A percentile compares a stretch with the other conserved stretches of the same genome.
These are phyloP conservation scores for Trachymyrmex cornetzi DNA, from an alignment of 1,140 invertebrate genomes.

Conservation along the genomic window DNA sequence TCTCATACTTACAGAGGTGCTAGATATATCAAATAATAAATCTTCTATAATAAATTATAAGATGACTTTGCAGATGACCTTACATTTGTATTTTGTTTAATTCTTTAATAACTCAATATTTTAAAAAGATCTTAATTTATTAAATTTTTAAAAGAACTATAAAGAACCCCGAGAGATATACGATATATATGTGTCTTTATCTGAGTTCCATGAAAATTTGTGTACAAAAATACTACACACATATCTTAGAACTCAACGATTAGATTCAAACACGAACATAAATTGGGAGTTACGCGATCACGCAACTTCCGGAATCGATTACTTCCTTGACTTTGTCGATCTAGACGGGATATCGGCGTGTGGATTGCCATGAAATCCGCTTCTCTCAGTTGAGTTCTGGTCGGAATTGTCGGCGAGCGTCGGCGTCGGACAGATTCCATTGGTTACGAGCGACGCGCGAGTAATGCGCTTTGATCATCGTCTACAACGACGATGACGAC, in stretches of 20 bases:
- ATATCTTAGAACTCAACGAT: background rate
- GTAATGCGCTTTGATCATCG: constrained; percentile 62
- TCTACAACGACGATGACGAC: constrained; percentile 30
- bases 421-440: constrained; percentile 38
- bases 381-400: constrained; percentile 51
- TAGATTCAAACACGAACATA: background rate
- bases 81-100: background rate
- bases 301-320: constrained; percentile 26
- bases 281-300: background rate
- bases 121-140: background rate
- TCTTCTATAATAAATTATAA: background rate
- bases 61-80: background rate
- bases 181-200: background rate
- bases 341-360: constrained; percentile 14
- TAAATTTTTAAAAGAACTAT: background rate
- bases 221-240: background rate
- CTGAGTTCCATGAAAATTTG: background rate
- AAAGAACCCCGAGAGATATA: background rate
- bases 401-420: constrained; percentile 52
- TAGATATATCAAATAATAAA: background rate
- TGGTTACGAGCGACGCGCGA: constrained; percentile 49
- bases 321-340: background rate
- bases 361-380: constrained; percentile 31
- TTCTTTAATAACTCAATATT: background rate
- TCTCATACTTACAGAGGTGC: background rate